Base-by-base conservation (phyloP, 2,888 invertebrate genomes). In the Horisme vitalbata region DNA sequence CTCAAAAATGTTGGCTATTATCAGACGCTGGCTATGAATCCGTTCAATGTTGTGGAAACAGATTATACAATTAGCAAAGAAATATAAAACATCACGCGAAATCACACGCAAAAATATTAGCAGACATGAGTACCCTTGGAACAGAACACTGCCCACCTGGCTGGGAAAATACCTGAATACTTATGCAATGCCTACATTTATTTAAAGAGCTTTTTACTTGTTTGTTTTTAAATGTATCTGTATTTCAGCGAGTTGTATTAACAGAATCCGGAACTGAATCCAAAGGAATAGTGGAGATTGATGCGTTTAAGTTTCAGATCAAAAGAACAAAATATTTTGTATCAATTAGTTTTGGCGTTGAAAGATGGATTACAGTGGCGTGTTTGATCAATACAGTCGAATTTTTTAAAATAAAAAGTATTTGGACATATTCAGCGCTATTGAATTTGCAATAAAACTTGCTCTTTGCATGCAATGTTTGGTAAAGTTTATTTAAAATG, bases 141-240 rank as follows among this genome's bases (percentile, higher is more conserved):
- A 20, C n/a, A 18, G 4, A 18, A 5, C 6, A 5, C 18, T 5
- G 18, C 18, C 18, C 18, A 18, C 18, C 18, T 18, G 18, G 18
- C 18, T 6, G 6, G 2, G 18, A 15, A 9, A 39, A 41, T 15
- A 33, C 26, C 5, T 9, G 10, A n/a, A 10, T 26, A 26, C 23
- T 26, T 9, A 14, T 18, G 18, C 1, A 1, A 18, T 18, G 6
- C 18, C 5, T 18, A 18, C 6, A 5, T 18, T 1, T 18, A 18
- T 18, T 2, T 18, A 18, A 18, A 18, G 1, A 18, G 18, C 18
- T 18, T 18, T 18, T 18, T 6, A 6, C 6, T 2, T 18, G 36
- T 43, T 43, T 43, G 24, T 48, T 48, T 48, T 18, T 33, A 15
- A 33, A 38, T 43, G 45, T 12, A 35, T 44, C 13, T 49, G 41